phyloP scores from a whole-genome alignment of 2,797 vertebrate species.

The Botia kubotai region DNA sequence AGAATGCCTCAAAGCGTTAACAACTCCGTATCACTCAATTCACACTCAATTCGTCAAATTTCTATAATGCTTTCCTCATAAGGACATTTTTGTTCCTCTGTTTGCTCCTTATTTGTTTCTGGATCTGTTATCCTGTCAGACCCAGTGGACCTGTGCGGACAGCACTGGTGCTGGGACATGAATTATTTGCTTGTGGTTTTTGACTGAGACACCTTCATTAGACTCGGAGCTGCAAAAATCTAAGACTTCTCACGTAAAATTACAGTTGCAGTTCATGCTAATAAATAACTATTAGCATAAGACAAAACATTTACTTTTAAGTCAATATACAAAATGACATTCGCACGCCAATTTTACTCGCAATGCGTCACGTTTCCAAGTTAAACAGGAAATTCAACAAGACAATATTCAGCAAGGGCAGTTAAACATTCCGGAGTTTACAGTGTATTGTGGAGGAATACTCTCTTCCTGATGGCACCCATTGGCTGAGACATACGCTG shows the following conservation, averaged over 20 bases:
- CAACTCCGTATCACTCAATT: slow-evolving; percentile 49
- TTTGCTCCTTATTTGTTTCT: slow-evolving; percentile 5
- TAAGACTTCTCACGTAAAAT: slow-evolving; percentile 24
- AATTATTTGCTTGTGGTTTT: slow-evolving; percentile 46
- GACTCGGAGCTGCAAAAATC: slow-evolving; percentile 32
- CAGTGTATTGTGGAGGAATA: background rate
- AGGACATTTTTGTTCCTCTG: background rate
- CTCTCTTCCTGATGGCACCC: background rate
- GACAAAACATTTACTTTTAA: background rate
- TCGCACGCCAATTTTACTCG: background rate
- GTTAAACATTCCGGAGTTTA: background rate
- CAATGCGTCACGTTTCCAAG: background rate
- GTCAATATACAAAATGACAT: background rate
- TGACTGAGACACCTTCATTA: slow-evolving; percentile 47
- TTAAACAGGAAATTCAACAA: background rate
- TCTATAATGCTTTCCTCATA: background rate
- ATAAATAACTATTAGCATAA: too few species aligned
- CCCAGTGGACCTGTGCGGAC: slow-evolving; percentile 7
- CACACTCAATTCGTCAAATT: too few species aligned
- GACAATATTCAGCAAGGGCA: too few species aligned
- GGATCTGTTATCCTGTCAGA: slow-evolving; percentile 6
- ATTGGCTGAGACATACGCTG: background rate
- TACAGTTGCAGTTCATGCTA: background rate
- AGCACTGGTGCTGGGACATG: slow-evolving; percentile 20
- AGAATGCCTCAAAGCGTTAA: slow-evolving; percentile 56